Evolutionary conservation across 35 echinoderm and acorn worm genomes (phyloP).

Genomic region (Heliocidaris tuberculata): DNA sequence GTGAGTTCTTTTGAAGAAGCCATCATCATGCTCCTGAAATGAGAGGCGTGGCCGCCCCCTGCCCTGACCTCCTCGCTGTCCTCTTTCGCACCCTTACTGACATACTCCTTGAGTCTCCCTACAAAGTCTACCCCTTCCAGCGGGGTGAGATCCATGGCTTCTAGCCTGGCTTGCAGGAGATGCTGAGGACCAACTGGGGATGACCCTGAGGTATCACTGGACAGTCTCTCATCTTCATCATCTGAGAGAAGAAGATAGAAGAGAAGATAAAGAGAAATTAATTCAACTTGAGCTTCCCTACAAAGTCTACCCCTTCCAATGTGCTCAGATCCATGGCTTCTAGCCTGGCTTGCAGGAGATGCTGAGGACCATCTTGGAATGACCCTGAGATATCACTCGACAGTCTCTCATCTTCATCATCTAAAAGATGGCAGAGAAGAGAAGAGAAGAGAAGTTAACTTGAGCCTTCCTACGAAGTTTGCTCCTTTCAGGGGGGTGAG

Average conservation of each 20-base stretch:
- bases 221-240: slow-evolving; percentile 10
- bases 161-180: slow-evolving; percentile 12
- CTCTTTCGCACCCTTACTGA: slow-evolving; percentile 31
- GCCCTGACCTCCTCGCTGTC: slow-evolving; percentile 55
- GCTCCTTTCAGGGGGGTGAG: slow-evolving; percentile 26
- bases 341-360: not conserved
- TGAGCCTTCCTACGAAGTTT: slow-evolving; percentile 46
- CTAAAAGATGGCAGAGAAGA: not conserved
- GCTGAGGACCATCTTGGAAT: not conserved
- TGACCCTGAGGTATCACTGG: not conserved
- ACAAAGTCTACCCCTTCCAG: slow-evolving; percentile 54
- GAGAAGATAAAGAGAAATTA: not conserved
- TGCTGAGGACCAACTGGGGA: not conserved
- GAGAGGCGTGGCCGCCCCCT: slow-evolving; percentile 26
- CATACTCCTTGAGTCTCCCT: slow-evolving; percentile 57
- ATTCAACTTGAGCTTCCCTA: slow-evolving; percentile 41
- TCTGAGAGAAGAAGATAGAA: not conserved
- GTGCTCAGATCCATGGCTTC: not conserved
- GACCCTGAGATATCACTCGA: not conserved
- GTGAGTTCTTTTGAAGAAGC: slow-evolving; percentile 54
- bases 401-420: not conserved
- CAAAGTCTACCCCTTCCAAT: slow-evolving; percentile 45
- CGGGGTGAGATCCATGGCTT: slow-evolving; percentile 23
- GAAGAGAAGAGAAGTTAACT: not conserved
- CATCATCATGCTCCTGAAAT: slow-evolving; percentile 51